Base-by-base conservation (phyloP, 2,888 invertebrate species). In the Beris chalybata region DNA sequence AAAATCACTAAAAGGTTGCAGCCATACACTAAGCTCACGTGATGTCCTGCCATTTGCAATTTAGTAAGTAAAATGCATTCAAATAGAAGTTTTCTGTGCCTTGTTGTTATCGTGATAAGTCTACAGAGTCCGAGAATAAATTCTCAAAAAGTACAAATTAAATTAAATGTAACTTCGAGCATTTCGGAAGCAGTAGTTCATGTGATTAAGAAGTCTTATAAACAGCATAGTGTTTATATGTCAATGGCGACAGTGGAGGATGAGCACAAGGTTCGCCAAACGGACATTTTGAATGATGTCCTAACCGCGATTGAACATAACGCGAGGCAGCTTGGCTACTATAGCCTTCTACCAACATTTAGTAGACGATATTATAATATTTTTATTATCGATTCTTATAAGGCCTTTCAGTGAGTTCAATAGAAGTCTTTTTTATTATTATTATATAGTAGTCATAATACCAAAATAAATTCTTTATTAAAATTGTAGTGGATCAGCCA, bases 381-480 rank as follows among this genome's bases (percentile, higher is more conserved):
- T 15, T 31, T 59, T n/a, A 13, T 59, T 5, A 30, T 59, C 30
- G 58, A 59, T 59, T 59, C 58, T 1, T 48, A 59, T 48, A 30
- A 47, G 13, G 48, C 58, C 4, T 59, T 59, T 31, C 32, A 13
- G 58, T 59, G 7, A 59, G 58, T 52, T 22, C 22, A 52, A 29
- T 15, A 12, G 22, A 22, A 11, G 7, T 30, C 29, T 50, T 50
- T 15, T 15, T 22, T n/a, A n/a, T n/a, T n/a, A n/a, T n/a, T n/a
- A n/a, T 22, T 22, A 2, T 22, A 22, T 22, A 22, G 3, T 22
- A 22, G 22, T 22, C 22, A 22, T 22, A 22, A 22, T 22, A 3
- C 22, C 22, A 22, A 22, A 22, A 22, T 2, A 22, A 22, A 22
- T 22, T 22, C 2, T 3, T 22, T 3, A 22, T 2, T 22, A 3